These are phyloP conservation scores for Chloropsis cyanopogon DNA, from an alignment of 2,113 vertebrate genomes.

Conservation along the genomic window DNA sequence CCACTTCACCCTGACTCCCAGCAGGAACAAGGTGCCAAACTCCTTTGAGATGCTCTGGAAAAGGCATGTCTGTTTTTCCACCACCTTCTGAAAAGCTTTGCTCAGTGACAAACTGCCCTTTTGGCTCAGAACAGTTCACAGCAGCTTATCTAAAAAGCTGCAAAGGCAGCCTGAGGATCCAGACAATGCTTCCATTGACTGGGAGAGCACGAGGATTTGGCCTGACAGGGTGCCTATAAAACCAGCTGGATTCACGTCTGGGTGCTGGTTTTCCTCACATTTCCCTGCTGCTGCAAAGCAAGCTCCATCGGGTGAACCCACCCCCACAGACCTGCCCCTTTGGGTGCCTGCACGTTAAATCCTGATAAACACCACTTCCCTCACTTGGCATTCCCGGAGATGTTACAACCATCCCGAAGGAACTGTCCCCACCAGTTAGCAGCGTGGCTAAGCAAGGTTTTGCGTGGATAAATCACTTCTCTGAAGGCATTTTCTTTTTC, in stretches of 20 bases:
- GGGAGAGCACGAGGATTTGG: background rate
- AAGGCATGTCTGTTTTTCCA: background rate
- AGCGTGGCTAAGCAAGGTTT: background rate
- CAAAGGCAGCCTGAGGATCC: background rate
- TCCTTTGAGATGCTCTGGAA: background rate
- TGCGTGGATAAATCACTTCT: background rate
- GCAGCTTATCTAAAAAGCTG: background rate
- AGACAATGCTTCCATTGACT: background rate
- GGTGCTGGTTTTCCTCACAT: background rate
- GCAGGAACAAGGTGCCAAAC: background rate
- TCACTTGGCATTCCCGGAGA: background rate
- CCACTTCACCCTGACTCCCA: background rate
- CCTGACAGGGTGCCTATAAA: background rate
- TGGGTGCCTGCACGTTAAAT: background rate
- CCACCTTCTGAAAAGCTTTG: background rate
- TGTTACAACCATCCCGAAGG: accelerated
- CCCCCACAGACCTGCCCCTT: background rate
- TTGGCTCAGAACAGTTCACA: background rate
- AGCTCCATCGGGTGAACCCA: background rate
- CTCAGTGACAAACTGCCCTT: background rate
- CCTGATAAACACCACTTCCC: background rate
- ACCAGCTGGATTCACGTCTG: background rate
- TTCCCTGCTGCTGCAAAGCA: background rate
- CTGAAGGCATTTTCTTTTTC: background rate
- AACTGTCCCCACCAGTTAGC: background rate